Evolutionary conservation across 1,140 invertebrate species (phyloP), one percentile per base, ranked within the genome.

Genomic region (Bombus pyrosoma): DNA sequence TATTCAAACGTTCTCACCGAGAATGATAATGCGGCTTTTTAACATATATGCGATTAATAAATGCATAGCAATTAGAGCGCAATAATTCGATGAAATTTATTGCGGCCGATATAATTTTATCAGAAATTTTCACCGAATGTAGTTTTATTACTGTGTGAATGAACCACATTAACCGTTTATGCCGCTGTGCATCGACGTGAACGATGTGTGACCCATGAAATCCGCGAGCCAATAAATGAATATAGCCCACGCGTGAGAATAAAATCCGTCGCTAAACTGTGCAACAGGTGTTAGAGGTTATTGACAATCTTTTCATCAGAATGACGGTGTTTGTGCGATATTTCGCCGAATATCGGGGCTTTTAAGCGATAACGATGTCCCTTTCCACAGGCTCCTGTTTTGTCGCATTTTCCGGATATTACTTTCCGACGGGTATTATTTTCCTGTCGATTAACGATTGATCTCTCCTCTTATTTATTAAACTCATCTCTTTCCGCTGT

Each of bases 241-340:
- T 91, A 90, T 90, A 89, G 90, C 81, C 89, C 81, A 93, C 91
- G 92, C 88, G 89, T 88, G 89, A 88, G 92, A 92, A 93, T 93
- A 94, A 94, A 94, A 94, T 93, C 92, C 93, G 91, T 92, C 88
- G 92, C 92, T 93, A 93, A 94, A 94, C 92, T 92, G 92, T 87
- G 93, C 93, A 94, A 94, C 93, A 94, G 93, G 93, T 94, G 93
- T 92, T 92, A 83, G 91, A 91, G 89, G 90, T 87, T 91, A 91
- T 91, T 91, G 90, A 91, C 90, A 91, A 91, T 91, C 90, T 91
- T 91, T 91, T 91, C 90, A 91, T 89, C 90, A 86, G 89, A 81
- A 90, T 90, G 89, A 90, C 86, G 86, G 89, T 90, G 89, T 90
- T 90, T 90, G 89, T 85, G 80, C 86, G 89, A 90, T 90, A 91